Evolutionary conservation across 2,888 invertebrate species (phyloP).

Genomic region (Tenthredo distinguenda): DNA sequence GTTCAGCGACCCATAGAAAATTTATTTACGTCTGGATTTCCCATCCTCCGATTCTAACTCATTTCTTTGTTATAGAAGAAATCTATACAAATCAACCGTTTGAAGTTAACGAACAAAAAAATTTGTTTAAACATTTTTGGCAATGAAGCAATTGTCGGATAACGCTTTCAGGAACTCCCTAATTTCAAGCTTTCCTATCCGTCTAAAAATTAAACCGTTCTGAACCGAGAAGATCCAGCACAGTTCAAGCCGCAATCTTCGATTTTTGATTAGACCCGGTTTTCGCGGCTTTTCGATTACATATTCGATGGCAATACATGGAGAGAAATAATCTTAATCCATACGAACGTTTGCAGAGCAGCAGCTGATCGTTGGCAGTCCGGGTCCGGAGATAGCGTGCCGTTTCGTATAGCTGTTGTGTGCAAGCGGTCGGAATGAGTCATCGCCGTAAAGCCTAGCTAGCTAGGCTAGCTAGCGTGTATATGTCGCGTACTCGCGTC

Average conservation of each 20-base stretch:
- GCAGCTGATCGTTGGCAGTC: slow-evolving; percentile 23
- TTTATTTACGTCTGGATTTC: no score
- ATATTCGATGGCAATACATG: not conserved
- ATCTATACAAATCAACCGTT: no score
- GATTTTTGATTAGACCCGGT: not conserved
- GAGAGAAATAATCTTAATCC: not conserved
- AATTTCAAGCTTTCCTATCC: not conserved
- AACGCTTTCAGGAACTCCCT: not conserved
- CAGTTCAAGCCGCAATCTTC: not conserved
- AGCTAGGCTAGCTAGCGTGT: slow-evolving; percentile 20
- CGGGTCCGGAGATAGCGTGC: slow-evolving; percentile 24
- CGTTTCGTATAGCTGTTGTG: slow-evolving; percentile 16
- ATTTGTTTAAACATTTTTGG: no score
- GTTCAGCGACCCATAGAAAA: no score
- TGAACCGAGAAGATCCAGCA: not conserved
- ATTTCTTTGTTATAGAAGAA: no score
- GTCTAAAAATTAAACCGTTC: not conserved
- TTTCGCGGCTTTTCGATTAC: not conserved
- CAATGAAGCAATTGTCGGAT: no score
- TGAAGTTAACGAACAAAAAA: no score
- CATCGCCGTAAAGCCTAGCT: slow-evolving; percentile 26
- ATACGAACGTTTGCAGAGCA: not conserved
- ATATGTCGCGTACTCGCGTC: slow-evolving; percentile 45
- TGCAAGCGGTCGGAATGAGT: slow-evolving; percentile 15
- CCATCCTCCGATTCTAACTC: no score